A percentile compares a stretch with the other conserved stretches of the same genome.
phyloP scores from a whole-genome alignment of 1,140 invertebrate species.

The Plectrocnemia conspersa region DNA sequence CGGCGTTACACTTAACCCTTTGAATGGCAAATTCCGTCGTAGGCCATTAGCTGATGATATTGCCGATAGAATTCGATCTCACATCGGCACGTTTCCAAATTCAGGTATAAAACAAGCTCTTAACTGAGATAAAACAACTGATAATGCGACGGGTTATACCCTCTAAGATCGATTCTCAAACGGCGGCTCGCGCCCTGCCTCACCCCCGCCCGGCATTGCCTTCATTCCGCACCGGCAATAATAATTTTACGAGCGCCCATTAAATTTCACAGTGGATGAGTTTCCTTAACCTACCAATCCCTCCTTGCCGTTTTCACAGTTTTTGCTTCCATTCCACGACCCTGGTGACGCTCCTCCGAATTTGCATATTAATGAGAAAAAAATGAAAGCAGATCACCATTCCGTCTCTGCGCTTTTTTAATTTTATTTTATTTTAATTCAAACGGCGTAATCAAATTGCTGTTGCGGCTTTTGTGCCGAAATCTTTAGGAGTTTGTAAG shows the following conservation, averaged over 20 bases:
- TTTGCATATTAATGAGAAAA: slow-evolving; percentile 3
- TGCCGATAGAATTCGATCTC: background rate
- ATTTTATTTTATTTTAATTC: too few species aligned
- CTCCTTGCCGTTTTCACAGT: background rate
- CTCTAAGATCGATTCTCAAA: slow-evolving; percentile 6
- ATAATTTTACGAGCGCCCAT: slow-evolving; percentile 16
- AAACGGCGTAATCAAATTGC: too few species aligned
- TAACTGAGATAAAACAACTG: slow-evolving; percentile 17
- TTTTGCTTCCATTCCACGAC: too few species aligned
- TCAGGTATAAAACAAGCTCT: slow-evolving; percentile 21
- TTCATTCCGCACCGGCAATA: background rate
- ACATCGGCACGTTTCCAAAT: background rate
- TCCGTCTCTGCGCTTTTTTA: too few species aligned
- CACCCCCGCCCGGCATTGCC: too few species aligned
- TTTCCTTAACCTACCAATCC: background rate
- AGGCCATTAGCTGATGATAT: slow-evolving; percentile 3
- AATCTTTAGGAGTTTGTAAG: too few species aligned
- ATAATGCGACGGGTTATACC: slow-evolving; percentile 5
- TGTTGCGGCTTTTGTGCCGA: too few species aligned
- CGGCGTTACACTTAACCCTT: background rate
- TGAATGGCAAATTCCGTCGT: slow-evolving; percentile 14
- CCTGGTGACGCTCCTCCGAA: background rate
- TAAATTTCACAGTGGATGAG: slow-evolving; percentile 13
- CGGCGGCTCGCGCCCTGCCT: background rate
- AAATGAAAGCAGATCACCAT: too few species aligned